These are phyloP conservation scores for Galerucella calmariensis DNA, from an alignment of 2,888 invertebrate genomes.

Conservation along the genomic window DNA sequence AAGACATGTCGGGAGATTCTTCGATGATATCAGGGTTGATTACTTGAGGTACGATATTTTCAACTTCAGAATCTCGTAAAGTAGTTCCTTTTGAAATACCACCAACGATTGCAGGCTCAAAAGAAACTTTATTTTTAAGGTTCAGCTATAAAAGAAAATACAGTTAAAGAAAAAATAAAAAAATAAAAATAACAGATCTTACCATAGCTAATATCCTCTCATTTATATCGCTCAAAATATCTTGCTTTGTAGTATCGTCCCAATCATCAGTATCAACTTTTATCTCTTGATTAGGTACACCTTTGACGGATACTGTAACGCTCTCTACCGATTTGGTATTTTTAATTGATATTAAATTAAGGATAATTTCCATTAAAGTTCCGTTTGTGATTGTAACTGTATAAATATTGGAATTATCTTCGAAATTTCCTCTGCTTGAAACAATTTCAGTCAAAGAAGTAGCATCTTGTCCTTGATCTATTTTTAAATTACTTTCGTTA, in stretches of 20 bases:
- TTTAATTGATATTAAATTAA: conserved; percentile 41
- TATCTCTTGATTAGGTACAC: conserved; percentile 3
- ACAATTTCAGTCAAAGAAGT: conserved; percentile 5
- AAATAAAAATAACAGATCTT: neutral
- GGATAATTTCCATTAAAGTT: conserved; percentile 40
- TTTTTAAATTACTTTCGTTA: conserved; percentile 1
- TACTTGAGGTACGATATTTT: conserved; percentile 27
- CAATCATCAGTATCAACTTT: neutral
- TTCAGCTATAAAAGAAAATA: conserved; percentile 10
- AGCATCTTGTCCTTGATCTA: neutral
- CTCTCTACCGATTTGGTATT: conserved; percentile 43
- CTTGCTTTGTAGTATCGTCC: neutral
- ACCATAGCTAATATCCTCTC: conserved; percentile 11
- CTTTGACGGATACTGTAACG: conserved; percentile 40
- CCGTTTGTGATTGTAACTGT: conserved; percentile 26
- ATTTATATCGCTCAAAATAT: neutral
- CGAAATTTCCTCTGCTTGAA: conserved; percentile 24
- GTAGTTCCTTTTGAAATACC: neutral
- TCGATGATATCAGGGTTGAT: conserved; percentile 40
- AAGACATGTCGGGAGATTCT: conserved; percentile 24
- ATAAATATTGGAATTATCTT: conserved; percentile 18
- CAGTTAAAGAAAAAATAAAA: neutral
- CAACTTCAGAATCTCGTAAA: conserved; percentile 17
- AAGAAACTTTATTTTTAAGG: neutral
- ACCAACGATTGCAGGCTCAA: neutral